Evolutionary conservation across 1,140 invertebrate species (phyloP), one percentile per base, ranked within the genome.

Genomic region (Trichonephila clavipes): DNA sequence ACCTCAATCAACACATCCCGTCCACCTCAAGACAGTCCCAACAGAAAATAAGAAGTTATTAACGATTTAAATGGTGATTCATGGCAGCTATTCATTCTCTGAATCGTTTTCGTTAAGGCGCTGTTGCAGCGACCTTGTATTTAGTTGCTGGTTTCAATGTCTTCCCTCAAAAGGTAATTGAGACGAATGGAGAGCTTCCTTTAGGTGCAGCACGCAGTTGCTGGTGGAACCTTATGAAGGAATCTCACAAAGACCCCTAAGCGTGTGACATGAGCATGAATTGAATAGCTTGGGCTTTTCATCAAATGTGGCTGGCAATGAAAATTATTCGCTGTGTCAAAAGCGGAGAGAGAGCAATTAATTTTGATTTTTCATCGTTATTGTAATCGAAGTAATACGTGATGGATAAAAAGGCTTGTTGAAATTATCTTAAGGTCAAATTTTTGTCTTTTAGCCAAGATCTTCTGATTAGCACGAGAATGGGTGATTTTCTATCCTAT

Each of bases 311-410:
- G 34, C 7, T 77, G 28, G 18, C 28, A 34, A 77, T 77, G 72
- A 16, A 77, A 77, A 77, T 77, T 19, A 77, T 77, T 40, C 72
- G 34, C 72, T 28, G 16, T 34, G 34, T 77, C 72, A 77, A 77
- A 77, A 40, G 72, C 0, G 28, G 72, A 34, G 72, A 34, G 72
- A 34, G 34, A 40, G 72, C 72, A 40, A 77, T 77, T 77, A 77
- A 77, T 77, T 77, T 77, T 40, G 72, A 77, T 28, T 77, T 40
- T 40, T 77, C 72, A 40, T 77, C 72, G 72, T 77, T 77, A 77
- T 34, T 77, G 16, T 77, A 77, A 77, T 24, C 8, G n/a, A 21
- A 69, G n/a, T 77, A 19, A 28, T 77, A 40, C 14, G 72, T 40
- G 28, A 40, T 34, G 18, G 72, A 77, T 77, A 77, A 77, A 5